Evolutionary conservation across 2,888 invertebrate species (phyloP), one percentile per base, ranked within the genome.

Genomic region (Salticus scenicus): DNA sequence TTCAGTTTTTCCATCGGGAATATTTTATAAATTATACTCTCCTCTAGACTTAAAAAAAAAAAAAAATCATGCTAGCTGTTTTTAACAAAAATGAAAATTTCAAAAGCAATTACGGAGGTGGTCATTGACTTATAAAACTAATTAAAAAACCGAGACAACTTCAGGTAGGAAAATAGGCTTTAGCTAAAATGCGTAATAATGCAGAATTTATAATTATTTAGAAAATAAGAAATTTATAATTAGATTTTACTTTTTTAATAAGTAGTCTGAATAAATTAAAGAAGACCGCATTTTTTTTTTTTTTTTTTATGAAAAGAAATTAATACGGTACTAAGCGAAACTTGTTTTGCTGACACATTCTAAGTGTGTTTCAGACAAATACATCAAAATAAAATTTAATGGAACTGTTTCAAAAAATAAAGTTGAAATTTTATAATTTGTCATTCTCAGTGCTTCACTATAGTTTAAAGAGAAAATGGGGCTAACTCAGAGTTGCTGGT

Each of bases 111-210:
- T 57, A 57, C 57, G 5, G 24, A 24, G 57, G 24, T 57, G 57
- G 57, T 57, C 57, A 57, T 12, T 57, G 57, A 57, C 57, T 24
- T 57, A 57, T 57, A 57, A 57, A 57, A 57, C 57, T 57, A 57
- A 57, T 57, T 57, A 57, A 57, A 57, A 57, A 24, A 24, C 57
- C 57, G 1, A 24, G 57, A 24, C 4, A 24, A 24, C 17, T 12
- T 20, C 4, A 24, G 17, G 57, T 5, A 57, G 4, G 20, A 5
- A 24, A 57, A 57, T 12, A 57, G 24, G 5, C 57, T 57, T 57
- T 37, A 10, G 10, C 37, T 37, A 37, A 57, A 24, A 57, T 7
- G 24, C 12, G 57, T 24, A 57, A 57, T 57, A 57, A 57, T 24
- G 57, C 24, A 57, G 57, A n/a, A 24, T 57, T 57, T 7, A 24